Evolutionary conservation across 2,113 vertebrate genomes (phyloP), one percentile per base, ranked within the genome.

Genomic region (Neodontobutis hainanensis): DNA sequence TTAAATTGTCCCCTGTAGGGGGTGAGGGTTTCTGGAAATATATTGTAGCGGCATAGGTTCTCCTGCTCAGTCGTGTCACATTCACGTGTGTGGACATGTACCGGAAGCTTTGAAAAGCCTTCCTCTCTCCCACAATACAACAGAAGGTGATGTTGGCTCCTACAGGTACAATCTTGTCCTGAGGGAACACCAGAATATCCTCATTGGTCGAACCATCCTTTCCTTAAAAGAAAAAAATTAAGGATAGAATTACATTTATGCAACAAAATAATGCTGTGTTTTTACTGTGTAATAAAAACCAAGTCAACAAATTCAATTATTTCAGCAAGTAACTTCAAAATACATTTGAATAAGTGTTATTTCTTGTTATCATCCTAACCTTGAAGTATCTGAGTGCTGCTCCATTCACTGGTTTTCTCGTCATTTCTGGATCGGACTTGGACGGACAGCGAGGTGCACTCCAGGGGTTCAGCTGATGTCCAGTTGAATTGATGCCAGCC

Each of bases 381-480:
- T 80, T 68, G 64, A 57, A 80, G 74, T 47, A 70, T 85, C 56
- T 72, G 12, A 38, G 68, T 68, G 36, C 49, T 27, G 71, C 89
- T 93, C 93, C 92, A 94, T 51, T 78, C 73, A 59, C 91, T 91
- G 45, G 76, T 75, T 4, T 34, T 2, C 3, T 83, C 47, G n/a
- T 70, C 79, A 19, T 81, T 68, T 83, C 81, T 81, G n/a, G 92
- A 89, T 65, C 93, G 77, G 59, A 94, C 52, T 40, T 48, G 71
- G 59, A 90, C 35, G 0, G 90, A 91, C 78, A 89, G 85, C 0
- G 92, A 92, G 35, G 90, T 89, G 68, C 93, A 94, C 60, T 93
- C 69, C 40, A 94, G 78, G 0, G 92, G 92, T 67, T 90, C 84
- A 0, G 14, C 58, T 7, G 93, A 93, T 42, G 68, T 85, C 93